Evolutionary conservation across 2,797 vertebrate genomes (phyloP), one percentile per base, ranked within the genome.

Genomic region (Brachyrhaphis roseni): DNA sequence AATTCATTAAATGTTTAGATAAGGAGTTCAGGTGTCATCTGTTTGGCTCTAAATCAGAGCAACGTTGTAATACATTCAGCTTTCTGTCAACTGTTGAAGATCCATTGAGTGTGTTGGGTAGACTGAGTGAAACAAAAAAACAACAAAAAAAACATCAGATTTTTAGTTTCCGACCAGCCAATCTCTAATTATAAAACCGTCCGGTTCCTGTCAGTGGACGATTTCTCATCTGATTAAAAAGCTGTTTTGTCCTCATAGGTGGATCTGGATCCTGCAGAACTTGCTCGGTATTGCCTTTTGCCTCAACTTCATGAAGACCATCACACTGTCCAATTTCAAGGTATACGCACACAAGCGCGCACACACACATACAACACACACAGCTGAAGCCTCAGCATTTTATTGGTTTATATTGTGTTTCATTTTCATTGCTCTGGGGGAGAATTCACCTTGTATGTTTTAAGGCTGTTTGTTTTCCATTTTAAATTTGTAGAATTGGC

Each of bases 191-290:
- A 5, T 43, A 5, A n/a, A 43, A 43, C 13, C 11, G 2, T 4
- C 64, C 0, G 2, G 12, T n/a, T 41, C 11, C 39, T 15, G 20
- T 68, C 20, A 26, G 64, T 7, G 8, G 20, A 20, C 1, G 41
- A n/a, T 28, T 43, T 68, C 23, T 71, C 68, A 71, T 45, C 41
- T 51, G 57, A 76, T 7, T 66, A 55, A 62, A 53, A 10, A 74
- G 1, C 3, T 68, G 39, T 51, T 70, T 5, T 92, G 36, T 88
- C 11, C 26, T 93, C 94, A 85, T 70, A 99, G 98, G 80, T 99
- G 97, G 98, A 97, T 98, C 91, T 99, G 98, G 98, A 97, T 98
- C 93, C 95, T 99, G 85, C 98, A 99, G 89, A 97, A 99, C 92
- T 92, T 98, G 76, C 94, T 99, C 74, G 98, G 98, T 81, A 91